Evolutionary conservation across 2,113 vertebrate genomes (phyloP).

Genomic region (Montifringilla adamsi): DNA sequence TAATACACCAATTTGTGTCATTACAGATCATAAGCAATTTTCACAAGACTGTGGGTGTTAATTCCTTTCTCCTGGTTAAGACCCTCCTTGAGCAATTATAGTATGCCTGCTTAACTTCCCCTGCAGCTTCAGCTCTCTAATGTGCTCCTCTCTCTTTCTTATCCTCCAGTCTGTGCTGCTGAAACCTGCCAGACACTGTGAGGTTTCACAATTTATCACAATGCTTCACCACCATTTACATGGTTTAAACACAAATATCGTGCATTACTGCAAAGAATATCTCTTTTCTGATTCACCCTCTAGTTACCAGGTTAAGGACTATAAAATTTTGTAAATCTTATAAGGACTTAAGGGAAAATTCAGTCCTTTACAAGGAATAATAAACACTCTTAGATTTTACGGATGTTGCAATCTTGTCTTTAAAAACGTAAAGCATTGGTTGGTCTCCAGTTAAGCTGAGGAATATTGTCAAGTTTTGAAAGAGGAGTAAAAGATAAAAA

Average conservation of each 20-base stretch:
- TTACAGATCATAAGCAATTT: conserved; percentile 49
- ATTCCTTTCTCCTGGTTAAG: conserved; percentile 47
- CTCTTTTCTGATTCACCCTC: neutral
- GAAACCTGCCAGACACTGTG: neutral
- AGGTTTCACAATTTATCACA: neutral
- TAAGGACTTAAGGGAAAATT: neutral
- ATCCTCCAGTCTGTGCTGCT: neutral
- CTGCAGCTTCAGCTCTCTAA: conserved; percentile 14
- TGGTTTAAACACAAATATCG: neutral
- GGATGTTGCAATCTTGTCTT: neutral
- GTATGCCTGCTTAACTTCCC: conserved; percentile 10
- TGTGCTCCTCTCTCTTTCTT: neutral
- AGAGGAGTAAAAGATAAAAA: neutral
- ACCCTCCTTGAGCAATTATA: conserved; percentile 1
- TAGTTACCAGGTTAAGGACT: neutral
- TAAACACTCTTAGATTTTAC: neutral
- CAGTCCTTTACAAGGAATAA: neutral
- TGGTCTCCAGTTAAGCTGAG: neutral
- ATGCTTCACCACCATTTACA: neutral
- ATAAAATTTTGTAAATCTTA: neutral
- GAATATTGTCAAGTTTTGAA: neutral
- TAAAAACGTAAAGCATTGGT: neutral
- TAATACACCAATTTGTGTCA: neutral
- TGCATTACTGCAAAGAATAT: neutral
- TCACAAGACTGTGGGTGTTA: conserved; percentile 29